Evolutionary conservation across 1,140 invertebrate genomes (phyloP).

Genomic region (Atta cephalotes): DNA sequence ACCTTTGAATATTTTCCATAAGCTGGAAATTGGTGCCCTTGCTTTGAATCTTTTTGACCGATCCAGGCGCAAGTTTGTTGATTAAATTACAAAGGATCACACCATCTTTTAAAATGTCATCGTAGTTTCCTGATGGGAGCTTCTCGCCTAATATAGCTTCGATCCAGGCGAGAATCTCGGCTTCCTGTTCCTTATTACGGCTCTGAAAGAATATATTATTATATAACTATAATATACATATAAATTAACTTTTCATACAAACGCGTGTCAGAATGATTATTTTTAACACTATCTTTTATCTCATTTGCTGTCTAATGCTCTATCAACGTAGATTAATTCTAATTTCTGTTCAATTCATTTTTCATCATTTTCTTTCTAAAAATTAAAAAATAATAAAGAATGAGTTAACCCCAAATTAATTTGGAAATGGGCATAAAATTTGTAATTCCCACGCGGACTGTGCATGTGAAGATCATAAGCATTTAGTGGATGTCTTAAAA

Average conservation of each 20-base stretch:
- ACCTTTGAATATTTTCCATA: conserved; percentile 99
- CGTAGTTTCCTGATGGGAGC: conserved; percentile 93
- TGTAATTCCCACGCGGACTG: neutral
- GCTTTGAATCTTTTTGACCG: conserved; percentile 98
- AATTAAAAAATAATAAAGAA: no score
- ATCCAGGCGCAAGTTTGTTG: conserved; percentile 97
- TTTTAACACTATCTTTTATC: neutral
- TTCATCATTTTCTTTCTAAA: no score
- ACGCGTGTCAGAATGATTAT: neutral
- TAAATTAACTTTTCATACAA: neutral
- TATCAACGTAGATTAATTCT: no score
- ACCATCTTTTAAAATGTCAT: conserved; percentile 97
- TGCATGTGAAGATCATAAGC: neutral
- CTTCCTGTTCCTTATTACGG: conserved; percentile 96
- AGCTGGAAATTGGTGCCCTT: conserved; percentile 98
- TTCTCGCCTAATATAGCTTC: conserved; percentile 94
- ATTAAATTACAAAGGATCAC: conserved; percentile 97
- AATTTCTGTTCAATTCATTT: no score
- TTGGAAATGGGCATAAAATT: neutral
- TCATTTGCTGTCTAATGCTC: neutral
- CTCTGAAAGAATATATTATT: conserved; percentile 85
- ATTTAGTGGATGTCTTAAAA: conserved; percentile 71
- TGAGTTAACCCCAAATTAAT: no score
- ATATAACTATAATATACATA: neutral
- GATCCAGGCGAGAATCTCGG: conserved; percentile 97